These are phyloP conservation scores for Amazona ochrocephala DNA, from an alignment of 2,797 vertebrate genomes.

Conservation along the genomic window DNA sequence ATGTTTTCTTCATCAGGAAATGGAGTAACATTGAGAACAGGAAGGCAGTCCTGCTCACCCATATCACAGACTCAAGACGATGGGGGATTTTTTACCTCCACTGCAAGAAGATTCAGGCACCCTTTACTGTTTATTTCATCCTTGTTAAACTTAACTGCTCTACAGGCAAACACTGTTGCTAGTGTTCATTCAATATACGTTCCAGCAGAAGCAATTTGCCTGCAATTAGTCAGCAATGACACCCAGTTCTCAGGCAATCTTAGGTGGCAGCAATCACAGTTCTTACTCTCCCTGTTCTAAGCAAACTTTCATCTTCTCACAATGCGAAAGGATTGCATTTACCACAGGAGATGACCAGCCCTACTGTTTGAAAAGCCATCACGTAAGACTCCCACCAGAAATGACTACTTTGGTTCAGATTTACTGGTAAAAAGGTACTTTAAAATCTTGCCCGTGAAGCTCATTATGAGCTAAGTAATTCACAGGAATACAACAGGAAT, in stretches of 20 bases:
- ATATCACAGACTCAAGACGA: background rate
- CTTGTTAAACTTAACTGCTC: background rate
- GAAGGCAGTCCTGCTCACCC: background rate
- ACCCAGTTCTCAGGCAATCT: background rate
- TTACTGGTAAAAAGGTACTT: background rate
- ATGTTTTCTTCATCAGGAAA: background rate
- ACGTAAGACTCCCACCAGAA: background rate
- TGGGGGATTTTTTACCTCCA: background rate
- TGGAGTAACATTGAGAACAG: background rate
- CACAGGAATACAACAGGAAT: background rate
- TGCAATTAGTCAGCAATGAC: constrained; percentile 30
- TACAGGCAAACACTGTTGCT: background rate
- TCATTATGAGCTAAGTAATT: background rate
- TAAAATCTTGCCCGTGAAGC: background rate
- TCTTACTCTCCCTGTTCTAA: background rate
- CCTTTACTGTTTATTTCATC: background rate
- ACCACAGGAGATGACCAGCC: background rate
- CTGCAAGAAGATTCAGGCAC: background rate
- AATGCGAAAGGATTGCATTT: background rate
- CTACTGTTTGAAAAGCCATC: background rate
- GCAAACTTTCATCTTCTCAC: background rate
- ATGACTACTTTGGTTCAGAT: background rate
- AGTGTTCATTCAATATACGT: background rate
- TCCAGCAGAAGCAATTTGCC: constrained; percentile 30
- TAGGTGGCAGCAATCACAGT: background rate